These are phyloP conservation scores for Xyliphius kryptos DNA, from an alignment of 2,113 vertebrate species.

Conservation along the genomic window DNA sequence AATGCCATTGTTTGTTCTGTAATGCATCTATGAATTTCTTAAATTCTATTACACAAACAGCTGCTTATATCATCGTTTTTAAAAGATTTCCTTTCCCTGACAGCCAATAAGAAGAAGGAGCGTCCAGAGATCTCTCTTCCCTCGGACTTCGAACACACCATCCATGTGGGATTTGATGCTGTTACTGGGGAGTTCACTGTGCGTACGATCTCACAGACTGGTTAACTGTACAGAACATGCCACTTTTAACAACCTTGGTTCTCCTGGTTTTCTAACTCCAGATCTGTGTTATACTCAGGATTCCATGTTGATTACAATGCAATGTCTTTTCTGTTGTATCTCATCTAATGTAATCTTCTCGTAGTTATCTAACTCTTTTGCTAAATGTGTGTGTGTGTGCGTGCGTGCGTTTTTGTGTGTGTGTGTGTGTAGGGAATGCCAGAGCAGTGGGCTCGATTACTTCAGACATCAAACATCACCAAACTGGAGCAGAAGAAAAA, in stretches of 20 bases:
- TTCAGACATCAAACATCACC: conserved; percentile 95
- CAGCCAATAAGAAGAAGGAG: conserved; percentile 91
- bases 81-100: conserved; percentile 6
- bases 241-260: no score
- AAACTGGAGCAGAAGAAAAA: conserved; percentile 97
- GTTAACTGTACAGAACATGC: neutral
- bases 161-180: conserved; percentile 93
- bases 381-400: conserved; percentile 3
- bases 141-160: conserved; percentile 93
- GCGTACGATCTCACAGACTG: conserved; percentile 50
- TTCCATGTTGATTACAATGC: no score
- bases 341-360: no score
- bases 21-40: no score
- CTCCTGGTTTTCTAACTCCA: no score
- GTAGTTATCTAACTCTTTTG: no score
- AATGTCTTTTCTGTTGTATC: no score
- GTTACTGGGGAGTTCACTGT: conserved; percentile 96
- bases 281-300: no score
- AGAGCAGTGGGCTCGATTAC: conserved; percentile 89
- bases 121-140: conserved; percentile 93
- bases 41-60: no score
- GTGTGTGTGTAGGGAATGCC: conserved; percentile 81
- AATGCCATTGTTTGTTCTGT: no score
- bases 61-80: neutral
- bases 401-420: conserved; percentile 28